Percentiles rank a stretch among this genome's conserved stretches.
Evolutionary conservation across 2,888 invertebrate genomes (phyloP).

Genomic region (Hirtodrosophila alboralis): DNA sequence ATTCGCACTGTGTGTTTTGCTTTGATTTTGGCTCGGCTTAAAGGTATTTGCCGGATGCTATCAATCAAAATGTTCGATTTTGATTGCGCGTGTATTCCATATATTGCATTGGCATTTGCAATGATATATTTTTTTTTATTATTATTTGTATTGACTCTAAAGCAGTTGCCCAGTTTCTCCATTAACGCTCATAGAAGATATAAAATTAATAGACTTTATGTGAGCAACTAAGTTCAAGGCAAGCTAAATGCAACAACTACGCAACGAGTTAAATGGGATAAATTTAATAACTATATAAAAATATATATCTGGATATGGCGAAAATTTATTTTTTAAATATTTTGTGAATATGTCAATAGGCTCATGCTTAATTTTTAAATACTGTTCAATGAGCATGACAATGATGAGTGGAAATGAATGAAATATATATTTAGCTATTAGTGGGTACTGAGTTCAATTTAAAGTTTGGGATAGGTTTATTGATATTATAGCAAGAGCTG

Average conservation of each 20-base stretch:
- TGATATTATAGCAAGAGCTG: background rate
- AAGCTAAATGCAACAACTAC: slow-evolving; percentile 68
- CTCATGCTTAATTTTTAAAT: slow-evolving; percentile 42
- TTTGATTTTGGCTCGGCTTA: slow-evolving; percentile 16
- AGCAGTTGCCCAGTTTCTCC: slow-evolving; percentile 45
- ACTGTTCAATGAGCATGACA: slow-evolving; percentile 36
- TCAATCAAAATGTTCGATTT: slow-evolving; percentile 50
- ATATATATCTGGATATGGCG: slow-evolving; percentile 9
- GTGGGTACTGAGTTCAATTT: background rate
- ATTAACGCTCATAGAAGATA: slow-evolving; percentile 72
- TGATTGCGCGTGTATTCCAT: slow-evolving; percentile 35
- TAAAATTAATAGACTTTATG: slow-evolving; percentile 75
- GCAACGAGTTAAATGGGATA: slow-evolving; percentile 39
- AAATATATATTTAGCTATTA: background rate
- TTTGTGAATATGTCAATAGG: slow-evolving; percentile 10
- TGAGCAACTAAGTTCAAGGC: slow-evolving; percentile 71
- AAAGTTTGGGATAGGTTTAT: background rate
- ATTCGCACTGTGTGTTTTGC: slow-evolving; percentile 29
- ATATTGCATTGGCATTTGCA: slow-evolving; percentile 17
- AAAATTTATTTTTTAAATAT: background rate
- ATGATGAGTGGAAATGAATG: slow-evolving; percentile 28
- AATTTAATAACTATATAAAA: slow-evolving; percentile 5
- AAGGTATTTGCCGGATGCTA: slow-evolving; percentile 30
- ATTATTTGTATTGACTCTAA: slow-evolving; percentile 28
- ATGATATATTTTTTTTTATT: slow-evolving; percentile 10